Evolutionary conservation across 2,888 invertebrate species (phyloP).

Genomic region (Alloplasta piceator): DNA sequence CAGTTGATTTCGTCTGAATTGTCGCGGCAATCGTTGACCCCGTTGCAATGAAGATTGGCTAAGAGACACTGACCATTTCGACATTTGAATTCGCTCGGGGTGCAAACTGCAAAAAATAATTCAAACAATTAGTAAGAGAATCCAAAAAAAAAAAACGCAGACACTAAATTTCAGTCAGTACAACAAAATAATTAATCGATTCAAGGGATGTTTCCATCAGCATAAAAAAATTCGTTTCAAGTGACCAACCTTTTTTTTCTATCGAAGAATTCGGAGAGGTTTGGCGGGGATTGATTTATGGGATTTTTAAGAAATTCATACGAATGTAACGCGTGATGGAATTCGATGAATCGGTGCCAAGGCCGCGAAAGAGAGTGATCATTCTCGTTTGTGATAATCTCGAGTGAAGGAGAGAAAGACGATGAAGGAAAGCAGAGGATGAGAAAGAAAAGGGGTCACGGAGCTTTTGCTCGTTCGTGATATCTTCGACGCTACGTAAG

Average conservation of each 20-base stretch:
- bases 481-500: conserved; percentile 1
- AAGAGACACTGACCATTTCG: conserved; percentile 86
- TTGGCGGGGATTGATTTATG: too few species aligned
- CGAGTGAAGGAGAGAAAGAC: conserved; percentile 5
- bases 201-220: too few species aligned
- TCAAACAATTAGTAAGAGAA: conserved; percentile 23
- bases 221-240: too few species aligned
- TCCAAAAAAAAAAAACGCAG: neutral
- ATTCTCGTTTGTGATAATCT: conserved; percentile 39
- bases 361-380: conserved; percentile 15
- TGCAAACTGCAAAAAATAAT: conserved; percentile 84
- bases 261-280: too few species aligned
- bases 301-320: too few species aligned
- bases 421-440: conserved; percentile 24
- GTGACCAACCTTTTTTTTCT: too few species aligned
- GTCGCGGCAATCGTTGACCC: conserved; percentile 85
- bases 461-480: conserved; percentile 10
- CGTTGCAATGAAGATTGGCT: conserved; percentile 84
- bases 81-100: conserved; percentile 86
- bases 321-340: conserved; percentile 33
- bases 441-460: conserved; percentile 35
- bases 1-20: conserved; percentile 88
- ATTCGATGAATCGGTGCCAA: conserved; percentile 38
- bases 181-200: conserved; percentile 4
- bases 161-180: neutral